phyloP scores from a whole-genome alignment of 1,140 invertebrate species.

The Drosophila arizonae region DNA sequence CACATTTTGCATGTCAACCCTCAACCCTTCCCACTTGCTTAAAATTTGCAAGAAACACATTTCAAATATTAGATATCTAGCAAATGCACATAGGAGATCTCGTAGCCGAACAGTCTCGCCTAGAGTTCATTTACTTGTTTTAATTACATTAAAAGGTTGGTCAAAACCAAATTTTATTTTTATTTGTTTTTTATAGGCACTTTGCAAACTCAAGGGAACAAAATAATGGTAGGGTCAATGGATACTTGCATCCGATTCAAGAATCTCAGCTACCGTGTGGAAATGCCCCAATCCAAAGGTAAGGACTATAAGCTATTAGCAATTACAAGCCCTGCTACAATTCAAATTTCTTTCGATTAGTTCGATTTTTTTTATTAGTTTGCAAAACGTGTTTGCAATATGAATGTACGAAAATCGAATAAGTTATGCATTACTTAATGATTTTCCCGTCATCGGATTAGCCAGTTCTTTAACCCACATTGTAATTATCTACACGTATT shows the following conservation, averaged over 20 bases:
- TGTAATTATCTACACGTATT: conserved; percentile 45
- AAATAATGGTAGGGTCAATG: not conserved
- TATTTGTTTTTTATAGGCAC: conserved; percentile 22
- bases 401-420: not conserved
- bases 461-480: conserved; percentile 20
- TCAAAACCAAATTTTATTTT: not conserved
- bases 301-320: conserved; percentile 22
- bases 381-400: conserved; percentile 11
- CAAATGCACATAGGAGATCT: no score
- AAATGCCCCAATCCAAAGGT: conserved; percentile 44
- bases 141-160: conserved; percentile 13
- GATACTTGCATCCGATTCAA: conserved; percentile 34
- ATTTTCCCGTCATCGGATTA: conserved; percentile 6
- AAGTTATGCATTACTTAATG: not conserved
- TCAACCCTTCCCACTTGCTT: no score
- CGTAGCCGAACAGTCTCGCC: no score
- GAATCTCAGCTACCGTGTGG: conserved; percentile 33
- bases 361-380: not conserved
- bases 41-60: no score
- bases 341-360: conserved; percentile 2
- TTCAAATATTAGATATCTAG: no score
- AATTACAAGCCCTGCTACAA: conserved; percentile 8
- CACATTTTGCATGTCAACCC: no score
- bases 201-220: conserved; percentile 20
- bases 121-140: not conserved